These are phyloP conservation scores for Anser cygnoides DNA, from an alignment of 2,113 vertebrate species.

Conservation along the genomic window DNA sequence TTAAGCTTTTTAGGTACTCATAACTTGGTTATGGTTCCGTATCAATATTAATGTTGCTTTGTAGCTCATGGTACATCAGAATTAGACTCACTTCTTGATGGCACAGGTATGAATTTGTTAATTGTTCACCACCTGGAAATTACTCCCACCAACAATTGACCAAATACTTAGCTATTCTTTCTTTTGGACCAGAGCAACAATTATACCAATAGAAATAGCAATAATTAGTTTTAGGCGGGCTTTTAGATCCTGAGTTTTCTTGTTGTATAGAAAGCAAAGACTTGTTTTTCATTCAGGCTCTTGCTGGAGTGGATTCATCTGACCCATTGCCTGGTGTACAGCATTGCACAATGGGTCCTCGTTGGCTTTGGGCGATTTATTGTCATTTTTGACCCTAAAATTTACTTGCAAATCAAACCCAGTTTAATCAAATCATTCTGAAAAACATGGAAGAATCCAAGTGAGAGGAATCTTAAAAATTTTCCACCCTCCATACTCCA, in stretches of 20 bases:
- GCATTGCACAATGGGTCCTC: accelerated
- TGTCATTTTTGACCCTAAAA: neutral
- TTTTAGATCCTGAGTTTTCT: neutral
- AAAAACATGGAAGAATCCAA: neutral
- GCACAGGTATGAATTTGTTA: neutral
- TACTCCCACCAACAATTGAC: neutral
- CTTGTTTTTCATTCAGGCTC: neutral
- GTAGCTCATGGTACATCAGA: accelerated
- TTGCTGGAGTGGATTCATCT: neutral
- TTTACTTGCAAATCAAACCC: neutral
- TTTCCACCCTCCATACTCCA: neutral
- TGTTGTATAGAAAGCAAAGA: no score
- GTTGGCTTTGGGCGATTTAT: neutral
- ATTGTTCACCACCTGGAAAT: neutral
- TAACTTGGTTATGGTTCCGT: neutral
- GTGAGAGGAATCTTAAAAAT: neutral
- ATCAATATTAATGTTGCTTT: neutral
- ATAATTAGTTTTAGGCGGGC: neutral
- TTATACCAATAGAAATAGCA: neutral
- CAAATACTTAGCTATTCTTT: neutral
- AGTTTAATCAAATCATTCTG: neutral
- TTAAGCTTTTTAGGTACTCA: neutral
- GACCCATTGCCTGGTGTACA: neutral
- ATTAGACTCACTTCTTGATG: neutral
- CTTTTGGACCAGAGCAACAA: neutral